Evolutionary conservation across 2,888 invertebrate genomes (phyloP), one percentile per base, ranked within the genome.

Genomic region (Drosophila quinaria): DNA sequence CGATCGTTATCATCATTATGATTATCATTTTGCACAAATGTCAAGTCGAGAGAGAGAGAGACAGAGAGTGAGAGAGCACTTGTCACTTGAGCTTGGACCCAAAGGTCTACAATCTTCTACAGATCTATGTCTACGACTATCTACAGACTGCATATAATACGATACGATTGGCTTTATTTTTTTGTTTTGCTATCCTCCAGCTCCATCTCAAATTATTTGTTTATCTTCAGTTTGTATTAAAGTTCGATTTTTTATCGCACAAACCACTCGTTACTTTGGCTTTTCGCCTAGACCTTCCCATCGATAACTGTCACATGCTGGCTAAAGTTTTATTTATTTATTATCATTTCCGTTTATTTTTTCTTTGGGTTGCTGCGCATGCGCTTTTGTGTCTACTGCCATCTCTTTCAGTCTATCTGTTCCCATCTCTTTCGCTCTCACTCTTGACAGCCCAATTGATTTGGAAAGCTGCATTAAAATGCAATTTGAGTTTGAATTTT

Each of bases 381-480:
- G 67, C 31, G 33, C 69, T 42, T 35, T 50, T 35, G 29, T 29
- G 29, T 29, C 29, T 29, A 29, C 8, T 29, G 6, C 29, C 46
- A 8, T 59, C 55, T 58, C 50, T 10, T 10, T 15, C 51, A 42
- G 19, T 47, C n/a, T 31, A 31, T 11, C n/a, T 42, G 8, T 19
- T 22, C 8, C 42, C 8, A 19, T 35, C 35, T 35, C 35, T 37
- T 37, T n/a, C 35, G 0, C 2, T 13, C 35, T 37, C 46, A 39
- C 17, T 8, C 49, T 46, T 29, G 2, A 15, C 31, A 31, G 15
- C 50, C 66, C 66, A 89, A 89, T 84, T 83, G 89, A 89, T 89
- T 85, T 89, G 69, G 89, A 85, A 89, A 89, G 87, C 84, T 87
- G 78, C 87, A 89, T 85, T 87, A 87, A 85, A 85, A 89, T 89